phyloP scores from a whole-genome alignment of 1,140 invertebrate species.

The Scaptodrosophila lebanonensis region DNA sequence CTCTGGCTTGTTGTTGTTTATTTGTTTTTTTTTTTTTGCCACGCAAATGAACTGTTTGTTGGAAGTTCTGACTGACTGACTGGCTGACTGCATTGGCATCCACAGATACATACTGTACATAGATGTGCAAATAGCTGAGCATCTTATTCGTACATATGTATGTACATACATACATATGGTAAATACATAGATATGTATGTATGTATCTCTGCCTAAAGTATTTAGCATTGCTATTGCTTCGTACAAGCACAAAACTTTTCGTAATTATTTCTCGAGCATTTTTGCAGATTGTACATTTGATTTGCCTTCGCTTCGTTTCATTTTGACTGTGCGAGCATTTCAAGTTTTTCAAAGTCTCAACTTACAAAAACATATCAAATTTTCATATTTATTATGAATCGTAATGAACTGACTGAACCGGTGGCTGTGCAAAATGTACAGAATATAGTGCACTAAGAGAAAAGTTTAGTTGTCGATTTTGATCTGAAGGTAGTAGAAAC shows the following conservation, averaged over 20 bases:
- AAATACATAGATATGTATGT: too few relatives aligned
- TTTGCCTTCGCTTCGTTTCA: neutral
- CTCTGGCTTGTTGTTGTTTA: constrained; percentile 23
- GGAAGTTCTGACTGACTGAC: constrained; percentile 47
- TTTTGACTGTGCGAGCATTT: constrained; percentile 4
- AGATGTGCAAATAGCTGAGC: too few relatives aligned
- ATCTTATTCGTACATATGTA: constrained; percentile 7
- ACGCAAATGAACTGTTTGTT: neutral
- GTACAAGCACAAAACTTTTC: constrained; percentile 11
- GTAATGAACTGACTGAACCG: constrained; percentile 51
- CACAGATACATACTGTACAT: too few relatives aligned
- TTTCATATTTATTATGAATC: constrained; percentile 70
- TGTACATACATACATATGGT: constrained; percentile 21
- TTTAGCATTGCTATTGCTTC: constrained; percentile 12
- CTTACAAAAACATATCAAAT: constrained; percentile 73
- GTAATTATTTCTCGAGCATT: constrained; percentile 62
- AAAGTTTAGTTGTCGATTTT: too few relatives aligned
- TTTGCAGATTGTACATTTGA: constrained; percentile 31
- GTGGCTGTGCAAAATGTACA: too few relatives aligned
- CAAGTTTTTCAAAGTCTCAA: constrained; percentile 62
- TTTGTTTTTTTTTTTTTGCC: constrained; percentile 5
- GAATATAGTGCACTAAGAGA: too few relatives aligned
- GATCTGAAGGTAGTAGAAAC: too few relatives aligned
- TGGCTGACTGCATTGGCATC: constrained; percentile 31
- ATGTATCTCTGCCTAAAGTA: neutral